phyloP scores from a whole-genome alignment of 2,113 vertebrate genomes.

The Aleadryas rufinucha region DNA sequence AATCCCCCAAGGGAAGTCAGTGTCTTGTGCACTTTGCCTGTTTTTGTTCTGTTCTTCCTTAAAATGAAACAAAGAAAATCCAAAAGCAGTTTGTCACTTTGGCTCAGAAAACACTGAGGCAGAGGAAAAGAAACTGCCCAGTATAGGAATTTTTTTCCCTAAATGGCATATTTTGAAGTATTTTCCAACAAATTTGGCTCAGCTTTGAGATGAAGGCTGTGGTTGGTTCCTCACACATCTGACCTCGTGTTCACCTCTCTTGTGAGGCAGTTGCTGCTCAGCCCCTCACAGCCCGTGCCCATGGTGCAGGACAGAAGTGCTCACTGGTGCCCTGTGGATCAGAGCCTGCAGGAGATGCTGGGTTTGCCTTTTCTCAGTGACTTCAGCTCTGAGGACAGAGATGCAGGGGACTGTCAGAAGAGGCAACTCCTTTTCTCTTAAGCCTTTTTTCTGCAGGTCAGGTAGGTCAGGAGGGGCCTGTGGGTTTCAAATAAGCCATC shows the following conservation, averaged over 20 bases:
- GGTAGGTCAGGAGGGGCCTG: neutral
- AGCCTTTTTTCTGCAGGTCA: neutral
- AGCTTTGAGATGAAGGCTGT: neutral
- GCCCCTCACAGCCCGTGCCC: accelerated
- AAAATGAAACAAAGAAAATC: neutral
- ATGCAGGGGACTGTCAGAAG: neutral
- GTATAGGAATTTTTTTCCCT: neutral
- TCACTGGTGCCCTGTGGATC: neutral
- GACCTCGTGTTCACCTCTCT: neutral
- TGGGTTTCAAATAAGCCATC: neutral
- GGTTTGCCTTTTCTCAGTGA: neutral
- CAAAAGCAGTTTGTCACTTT: neutral
- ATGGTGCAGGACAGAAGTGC: accelerated
- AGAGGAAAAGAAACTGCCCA: neutral
- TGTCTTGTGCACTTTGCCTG: neutral
- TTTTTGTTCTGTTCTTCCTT: neutral
- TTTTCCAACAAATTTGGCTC: neutral
- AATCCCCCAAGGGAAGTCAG: neutral
- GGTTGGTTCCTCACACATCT: neutral
- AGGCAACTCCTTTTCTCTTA: neutral
- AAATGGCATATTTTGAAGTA: neutral
- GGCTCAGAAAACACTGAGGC: neutral
- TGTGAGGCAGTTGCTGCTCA: neutral
- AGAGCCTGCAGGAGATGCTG: neutral
- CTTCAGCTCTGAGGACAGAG: neutral